Percentiles rank a stretch among this genome's conserved stretches.
These are phyloP conservation scores for Oplegnathus fasciatus DNA, from an alignment of 2,113 vertebrate genomes.

Conservation along the genomic window DNA sequence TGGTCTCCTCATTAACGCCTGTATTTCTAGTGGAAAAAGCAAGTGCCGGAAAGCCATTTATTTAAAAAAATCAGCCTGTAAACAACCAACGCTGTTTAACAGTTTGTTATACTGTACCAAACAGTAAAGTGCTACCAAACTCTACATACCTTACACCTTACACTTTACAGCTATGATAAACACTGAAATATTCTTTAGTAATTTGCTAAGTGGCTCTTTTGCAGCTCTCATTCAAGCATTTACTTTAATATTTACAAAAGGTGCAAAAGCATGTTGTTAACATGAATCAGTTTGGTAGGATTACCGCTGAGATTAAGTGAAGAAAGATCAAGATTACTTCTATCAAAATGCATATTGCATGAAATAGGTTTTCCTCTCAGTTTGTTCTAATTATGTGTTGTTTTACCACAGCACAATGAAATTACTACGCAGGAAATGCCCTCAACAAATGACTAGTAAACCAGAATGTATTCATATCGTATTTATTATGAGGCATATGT, in stretches of 20 bases:
- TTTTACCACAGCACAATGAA: neutral
- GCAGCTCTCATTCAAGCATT: neutral
- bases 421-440: neutral
- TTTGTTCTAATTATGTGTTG: neutral
- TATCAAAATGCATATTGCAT: neutral
- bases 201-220: neutral
- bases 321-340: neutral
- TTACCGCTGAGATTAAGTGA: neutral
- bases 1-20: constrained; percentile 30
- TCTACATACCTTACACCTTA: neutral
- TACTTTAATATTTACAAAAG: neutral
- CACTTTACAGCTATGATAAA: neutral
- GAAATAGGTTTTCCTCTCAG: neutral
- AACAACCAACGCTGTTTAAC: constrained; percentile 7
- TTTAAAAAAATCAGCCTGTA: neutral
- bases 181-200: neutral
- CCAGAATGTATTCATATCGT: neutral
- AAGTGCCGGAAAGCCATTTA: neutral
- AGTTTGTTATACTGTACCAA: constrained; percentile 16
- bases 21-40: constrained; percentile 14
- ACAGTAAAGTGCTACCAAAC: neutral
- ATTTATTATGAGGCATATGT: neutral
- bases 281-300: neutral
- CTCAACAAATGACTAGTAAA: neutral
- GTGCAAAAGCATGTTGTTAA: neutral